phyloP scores from a whole-genome alignment of 1,140 invertebrate genomes.

The Tribolium castaneum region DNA sequence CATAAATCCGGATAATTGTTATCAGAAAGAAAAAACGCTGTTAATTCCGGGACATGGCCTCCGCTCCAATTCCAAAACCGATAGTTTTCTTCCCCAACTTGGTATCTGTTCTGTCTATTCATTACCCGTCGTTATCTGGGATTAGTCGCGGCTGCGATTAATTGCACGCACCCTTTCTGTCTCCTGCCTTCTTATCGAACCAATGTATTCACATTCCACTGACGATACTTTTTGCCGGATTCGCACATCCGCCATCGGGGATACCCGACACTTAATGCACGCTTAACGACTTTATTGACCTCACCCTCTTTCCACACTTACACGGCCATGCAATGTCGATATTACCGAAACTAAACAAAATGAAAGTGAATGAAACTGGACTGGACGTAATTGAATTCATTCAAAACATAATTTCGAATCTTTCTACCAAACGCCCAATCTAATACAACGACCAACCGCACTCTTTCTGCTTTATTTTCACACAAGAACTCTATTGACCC shows the following conservation, averaged over 20 bases:
- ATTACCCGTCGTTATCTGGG: constrained; percentile 44
- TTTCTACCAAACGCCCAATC: constrained; percentile 33
- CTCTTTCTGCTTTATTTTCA: constrained; percentile 35
- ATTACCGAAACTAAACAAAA: constrained; percentile 31
- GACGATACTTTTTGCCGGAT: constrained; percentile 17
- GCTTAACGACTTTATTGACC: constrained; percentile 38
- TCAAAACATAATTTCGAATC: constrained; percentile 41
- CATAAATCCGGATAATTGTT: constrained; percentile 63
- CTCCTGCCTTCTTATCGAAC: constrained; percentile 30
- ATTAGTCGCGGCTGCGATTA: constrained; percentile 44
- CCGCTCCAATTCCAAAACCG: constrained; percentile 42
- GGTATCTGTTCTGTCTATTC: constrained; percentile 45
- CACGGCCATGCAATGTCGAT: constrained; percentile 19
- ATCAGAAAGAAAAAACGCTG: constrained; percentile 58
- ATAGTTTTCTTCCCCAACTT: constrained; percentile 46
- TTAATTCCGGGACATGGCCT: constrained; percentile 55
- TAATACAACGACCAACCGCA: constrained; percentile 26
- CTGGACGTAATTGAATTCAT: constrained; percentile 42
- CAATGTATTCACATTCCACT: constrained; percentile 19
- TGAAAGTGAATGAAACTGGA: constrained; percentile 38
- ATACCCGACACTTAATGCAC: constrained; percentile 41
- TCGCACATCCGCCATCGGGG: constrained; percentile 20
- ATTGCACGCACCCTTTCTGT: constrained; percentile 39
- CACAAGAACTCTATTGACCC: constrained; percentile 27
- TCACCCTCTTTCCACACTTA: constrained; percentile 5